Base-by-base conservation (phyloP, 2,888 invertebrate species). In the Euplagia quadripunctaria region DNA sequence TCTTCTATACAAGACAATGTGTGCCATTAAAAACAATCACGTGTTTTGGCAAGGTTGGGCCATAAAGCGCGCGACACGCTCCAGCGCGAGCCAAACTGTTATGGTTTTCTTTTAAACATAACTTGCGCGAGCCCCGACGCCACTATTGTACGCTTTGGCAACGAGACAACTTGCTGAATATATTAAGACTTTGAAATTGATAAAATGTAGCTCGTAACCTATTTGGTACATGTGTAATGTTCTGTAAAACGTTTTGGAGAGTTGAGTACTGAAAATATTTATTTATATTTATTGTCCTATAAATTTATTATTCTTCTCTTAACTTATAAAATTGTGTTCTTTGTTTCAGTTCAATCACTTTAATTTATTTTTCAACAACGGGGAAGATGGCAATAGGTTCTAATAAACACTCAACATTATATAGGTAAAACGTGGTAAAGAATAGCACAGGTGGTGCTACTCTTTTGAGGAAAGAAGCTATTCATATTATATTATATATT, bases 21-120 rank as follows among this genome's bases (percentile, higher is more conserved):
- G 76, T 79, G 71, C 71, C 76, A 81, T 82, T 81, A 74, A 81
- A 83, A 83, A 83, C 83, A 81, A 83, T 85, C 71, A 83, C 70
- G 74, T 70, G 81, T 81, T 72, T 81, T 83, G 83, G 85, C 85
- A 83, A 69, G 70, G 69, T 67, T 68, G 52, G 74, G 76, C 72
- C 79, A 83, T 83, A 85, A 81, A 78, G 71, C 43, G 73, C 72
- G 75, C 65, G 74, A 71, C 68, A 69, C 73, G 74, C 41, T 55
- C 71, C 64, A 69, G 41, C 73, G 49, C 70, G n/a, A 42, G 79
- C 81, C 83, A 83, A 83, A 83, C 72, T 78, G 78, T 78, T 82
- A 85, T 81, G 71, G 74, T 66, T 80, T 82, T 79, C 83, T 85
- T 83, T 83, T 79, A 85, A 79, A 74, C 75, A 79, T 77, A 75